Base-by-base conservation (phyloP, 2,888 invertebrate species). In the Oscheius sp. region DNA sequence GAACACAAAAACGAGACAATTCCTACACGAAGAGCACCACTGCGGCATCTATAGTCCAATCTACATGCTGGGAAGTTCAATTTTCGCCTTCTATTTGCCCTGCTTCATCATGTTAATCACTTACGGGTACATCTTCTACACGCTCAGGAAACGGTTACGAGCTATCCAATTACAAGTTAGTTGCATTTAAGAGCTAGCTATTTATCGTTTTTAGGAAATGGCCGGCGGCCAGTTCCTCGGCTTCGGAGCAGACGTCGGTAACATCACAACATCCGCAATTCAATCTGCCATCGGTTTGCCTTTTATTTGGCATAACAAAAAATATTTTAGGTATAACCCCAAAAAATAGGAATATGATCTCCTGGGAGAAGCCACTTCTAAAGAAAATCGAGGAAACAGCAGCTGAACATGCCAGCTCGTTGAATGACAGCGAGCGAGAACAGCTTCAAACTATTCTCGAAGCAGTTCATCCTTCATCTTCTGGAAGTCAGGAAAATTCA, bases 41-140 rank as follows among this genome's bases (percentile, higher is more conserved):
- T 85, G 85, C 72, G 85, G 85, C 50, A 85, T 86, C 37, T 84
- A 83, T 63, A 82, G 80, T 65, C 83, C 82, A 1, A 73, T 77
- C 53, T 86, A 83, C 72, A 86, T 86, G 86, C 77, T 86, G 20
- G 55, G 79, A 68, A 80, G 81, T 46, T 85, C 84, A 27, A 82
- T 86, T 20, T 84, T 86, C 67, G 82, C 88, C 69, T 89, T 89
- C 80, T 89, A 88, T 82, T 82, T 88, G 29, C 89, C 89, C 0
- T 89, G 88, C 77, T 67, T 88, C 50, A 87, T 89, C 12, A 89
- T 89, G 88, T 79, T 88, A n/a, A 84, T 87, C 67, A 88, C 89
- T 52, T 89, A 89, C 80, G 87, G 87, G 33, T 84, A 84, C 67
- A 86, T 86, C 6, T 86, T 86, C 70, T 82, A 81, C 67, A 80